Base-by-base conservation (phyloP, 2,113 vertebrate genomes). In the Phaethornis superciliosus region DNA sequence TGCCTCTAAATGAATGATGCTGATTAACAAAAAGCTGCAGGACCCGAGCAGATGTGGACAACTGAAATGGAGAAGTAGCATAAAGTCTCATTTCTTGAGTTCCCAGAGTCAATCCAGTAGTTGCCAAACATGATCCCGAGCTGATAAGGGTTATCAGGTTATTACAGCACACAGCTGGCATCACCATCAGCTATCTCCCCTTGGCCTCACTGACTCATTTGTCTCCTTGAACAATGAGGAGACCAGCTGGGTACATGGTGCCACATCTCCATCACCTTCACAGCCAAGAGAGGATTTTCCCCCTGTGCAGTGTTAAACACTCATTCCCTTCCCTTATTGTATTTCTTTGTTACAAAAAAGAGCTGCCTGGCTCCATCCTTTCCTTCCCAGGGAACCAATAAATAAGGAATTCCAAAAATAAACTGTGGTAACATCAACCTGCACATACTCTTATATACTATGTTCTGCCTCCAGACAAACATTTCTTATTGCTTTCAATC, bases 401-500 rank as follows among this genome's bases (percentile, higher is more conserved):
- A 77, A 72, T n/a, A 69, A 89, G 51, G 49, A 46, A 82, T 52
- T 77, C 77, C 46, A 85, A 89, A 90, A 94, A 79, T 89, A 81
- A 91, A 24, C 58, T 37, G 33, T 35, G 49, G 75, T 8, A 85
- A 62, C 21, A 92, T 62, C 78, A 93, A 87, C 42, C 47, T 55
- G 26, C 9, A 83, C 30, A 12, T 40, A 60, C 16, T 60, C 22
- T 78, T 60, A 75, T 10, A 75, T 15, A 62, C 40, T 17, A 52
- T 21, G 24, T 86, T 79, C 30, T 89, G 65, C 69, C 69, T 90
- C 69, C 74, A 90, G 74, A 84, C 54, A 62, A 65, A 47, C 30
- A 65, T 14, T 65, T 78, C 74, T 76, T 64, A 72, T 24, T 86
- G 49, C 49, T 81, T 94, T 46, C 21, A 60, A 28, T 46, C 40